Evolutionary conservation across 2,113 vertebrate species (phyloP).

Genomic region (Aldabrachelys gigantea): DNA sequence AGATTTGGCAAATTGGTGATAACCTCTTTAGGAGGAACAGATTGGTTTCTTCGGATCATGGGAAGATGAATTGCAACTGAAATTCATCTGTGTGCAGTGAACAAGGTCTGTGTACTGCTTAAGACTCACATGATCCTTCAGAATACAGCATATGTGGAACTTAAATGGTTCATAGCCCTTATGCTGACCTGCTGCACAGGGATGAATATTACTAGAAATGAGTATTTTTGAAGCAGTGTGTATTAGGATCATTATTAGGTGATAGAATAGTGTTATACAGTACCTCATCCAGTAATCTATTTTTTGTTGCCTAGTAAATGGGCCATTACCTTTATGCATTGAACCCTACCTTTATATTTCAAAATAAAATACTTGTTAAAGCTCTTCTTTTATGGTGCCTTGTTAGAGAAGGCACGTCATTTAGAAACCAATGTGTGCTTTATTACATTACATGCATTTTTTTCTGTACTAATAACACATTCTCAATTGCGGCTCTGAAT

Average conservation of each 20-base stretch:
- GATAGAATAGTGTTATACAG: not conserved
- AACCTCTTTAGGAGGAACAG: not conserved
- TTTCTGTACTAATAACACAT: not conserved
- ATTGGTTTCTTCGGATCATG: not conserved
- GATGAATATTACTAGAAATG: not conserved
- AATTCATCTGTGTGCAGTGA: not conserved
- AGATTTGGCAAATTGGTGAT: not conserved
- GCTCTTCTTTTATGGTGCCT: not conserved
- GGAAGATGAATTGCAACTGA: not conserved
- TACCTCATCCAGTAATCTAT: not conserved
- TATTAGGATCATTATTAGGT: not conserved
- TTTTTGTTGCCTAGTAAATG: not conserved
- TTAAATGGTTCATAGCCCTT: not conserved
- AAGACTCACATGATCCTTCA: not conserved
- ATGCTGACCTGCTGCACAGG: fast-evolving
- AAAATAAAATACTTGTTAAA: not conserved
- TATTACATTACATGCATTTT: not conserved
- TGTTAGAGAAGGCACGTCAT: not conserved
- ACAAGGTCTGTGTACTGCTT: not conserved
- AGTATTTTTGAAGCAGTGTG: not conserved
- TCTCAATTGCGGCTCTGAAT: not conserved
- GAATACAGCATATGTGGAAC: not conserved
- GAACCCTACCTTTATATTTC: not conserved
- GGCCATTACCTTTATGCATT: not conserved
- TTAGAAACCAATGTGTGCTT: not conserved